Conservation (phyloP, 2,797 vertebrate genomes). For the Acropternis orthonyx region DNA sequence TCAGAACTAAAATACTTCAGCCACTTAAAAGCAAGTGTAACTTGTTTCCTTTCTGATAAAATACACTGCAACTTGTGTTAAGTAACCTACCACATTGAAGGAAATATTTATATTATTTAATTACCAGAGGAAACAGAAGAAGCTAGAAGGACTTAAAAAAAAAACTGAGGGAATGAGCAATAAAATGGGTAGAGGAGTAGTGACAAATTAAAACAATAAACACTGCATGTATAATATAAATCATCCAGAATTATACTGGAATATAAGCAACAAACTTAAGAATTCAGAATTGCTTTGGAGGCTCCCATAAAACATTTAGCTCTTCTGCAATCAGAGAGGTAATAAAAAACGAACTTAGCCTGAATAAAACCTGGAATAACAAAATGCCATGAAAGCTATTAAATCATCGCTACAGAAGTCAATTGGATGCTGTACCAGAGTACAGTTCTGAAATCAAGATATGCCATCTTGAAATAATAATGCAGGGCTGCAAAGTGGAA, state of each 20-base stretch:
- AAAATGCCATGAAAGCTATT: neutral
- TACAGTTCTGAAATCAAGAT: neutral
- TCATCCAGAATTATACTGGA: neutral
- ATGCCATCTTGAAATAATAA: neutral
- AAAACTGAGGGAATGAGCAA: neutral
- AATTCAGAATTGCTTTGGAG: neutral
- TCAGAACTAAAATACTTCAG: neutral
- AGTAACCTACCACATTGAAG: neutral
- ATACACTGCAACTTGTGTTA: neutral
- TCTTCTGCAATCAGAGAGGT: neutral
- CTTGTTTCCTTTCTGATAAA: neutral
- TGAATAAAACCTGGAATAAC: neutral
- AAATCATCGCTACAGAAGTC: neutral
- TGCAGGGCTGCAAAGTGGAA: neutral
- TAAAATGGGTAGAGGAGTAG: neutral
- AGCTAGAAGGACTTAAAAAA: neutral
- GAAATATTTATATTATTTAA: neutral
- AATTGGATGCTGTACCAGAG: neutral
- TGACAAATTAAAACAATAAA: slow-evolving; percentile 5
- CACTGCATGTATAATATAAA: neutral
- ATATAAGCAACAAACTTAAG: neutral
- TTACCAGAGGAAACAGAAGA: neutral
- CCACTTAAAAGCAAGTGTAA: neutral
- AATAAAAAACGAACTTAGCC: neutral
- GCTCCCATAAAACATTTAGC: neutral